Evolutionary conservation across 2,888 invertebrate species (phyloP).

Genomic region (Torymus aiolomorphi): DNA sequence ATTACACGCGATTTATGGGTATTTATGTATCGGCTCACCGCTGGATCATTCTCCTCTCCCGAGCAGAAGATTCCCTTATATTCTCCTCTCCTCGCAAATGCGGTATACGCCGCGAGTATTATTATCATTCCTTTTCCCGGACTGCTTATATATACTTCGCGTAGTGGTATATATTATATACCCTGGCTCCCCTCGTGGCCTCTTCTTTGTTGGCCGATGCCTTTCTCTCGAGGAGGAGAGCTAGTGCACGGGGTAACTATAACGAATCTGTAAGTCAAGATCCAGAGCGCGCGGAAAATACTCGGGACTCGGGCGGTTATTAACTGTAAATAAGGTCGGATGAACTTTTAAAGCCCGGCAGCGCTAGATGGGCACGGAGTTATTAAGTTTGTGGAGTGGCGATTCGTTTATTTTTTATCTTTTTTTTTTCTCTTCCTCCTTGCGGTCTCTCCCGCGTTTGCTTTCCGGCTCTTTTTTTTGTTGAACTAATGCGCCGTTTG

Average conservation of each 20-base stretch:
- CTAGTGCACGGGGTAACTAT: background rate
- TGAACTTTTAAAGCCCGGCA: constrained; percentile 39
- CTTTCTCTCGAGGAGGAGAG: too few relatives aligned
- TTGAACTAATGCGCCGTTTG: constrained; percentile 14
- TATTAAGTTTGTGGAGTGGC: constrained; percentile 33
- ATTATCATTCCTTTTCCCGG: too few relatives aligned
- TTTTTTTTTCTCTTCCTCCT: background rate
- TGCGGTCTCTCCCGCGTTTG: too few relatives aligned
- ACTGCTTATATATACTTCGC: too few relatives aligned
- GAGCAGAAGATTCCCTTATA: too few relatives aligned
- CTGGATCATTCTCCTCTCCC: too few relatives aligned
- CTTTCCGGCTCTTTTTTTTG: background rate
- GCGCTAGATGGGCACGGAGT: background rate
- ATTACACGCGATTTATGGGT: constrained; percentile 56
- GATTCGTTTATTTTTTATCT: background rate
- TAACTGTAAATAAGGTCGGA: constrained; percentile 48
- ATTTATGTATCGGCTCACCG: constrained; percentile 36
- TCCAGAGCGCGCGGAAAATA: constrained; percentile 9
- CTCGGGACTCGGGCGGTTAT: constrained; percentile 13
- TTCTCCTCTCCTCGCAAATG: too few relatives aligned
- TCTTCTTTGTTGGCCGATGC: too few relatives aligned
- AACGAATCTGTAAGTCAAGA: constrained; percentile 24
- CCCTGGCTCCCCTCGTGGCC: too few relatives aligned
- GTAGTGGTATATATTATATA: background rate
- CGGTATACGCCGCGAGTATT: too few relatives aligned